phyloP scores from a whole-genome alignment of 2,797 vertebrate species.

The Rallus crepitans region DNA sequence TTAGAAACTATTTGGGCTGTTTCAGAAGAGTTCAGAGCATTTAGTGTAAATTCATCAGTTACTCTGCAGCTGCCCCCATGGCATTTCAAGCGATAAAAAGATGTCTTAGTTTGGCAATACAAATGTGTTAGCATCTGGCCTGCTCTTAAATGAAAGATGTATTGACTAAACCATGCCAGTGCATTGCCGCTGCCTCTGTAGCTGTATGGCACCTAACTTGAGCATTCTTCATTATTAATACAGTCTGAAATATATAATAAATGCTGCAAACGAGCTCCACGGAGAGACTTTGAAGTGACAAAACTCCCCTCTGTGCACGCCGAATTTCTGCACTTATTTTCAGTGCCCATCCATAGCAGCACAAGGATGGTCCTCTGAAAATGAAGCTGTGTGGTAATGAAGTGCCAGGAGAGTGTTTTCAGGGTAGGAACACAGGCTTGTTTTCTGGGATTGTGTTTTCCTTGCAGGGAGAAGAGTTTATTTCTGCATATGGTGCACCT shows the following conservation, averaged over 20 bases:
- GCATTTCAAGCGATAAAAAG: conserved; percentile 67
- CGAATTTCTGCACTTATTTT: not conserved
- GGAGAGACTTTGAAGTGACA: not conserved
- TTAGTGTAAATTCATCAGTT: conserved; percentile 62
- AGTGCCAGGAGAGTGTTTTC: not conserved
- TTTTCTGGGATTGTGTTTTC: not conserved
- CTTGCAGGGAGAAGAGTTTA: not conserved
- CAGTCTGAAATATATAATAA: not conserved
- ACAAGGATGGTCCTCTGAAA: not conserved
- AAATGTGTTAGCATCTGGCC: conserved; percentile 40
- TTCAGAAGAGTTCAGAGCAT: not conserved
- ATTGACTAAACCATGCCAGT: conserved; percentile 2
- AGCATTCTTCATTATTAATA: conserved; percentile 6
- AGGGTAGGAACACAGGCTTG: not conserved
- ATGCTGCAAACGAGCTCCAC: not conserved
- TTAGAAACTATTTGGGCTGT: not conserved
- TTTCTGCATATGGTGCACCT: not conserved
- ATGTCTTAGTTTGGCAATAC: conserved; percentile 47
- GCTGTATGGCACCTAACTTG: not conserved
- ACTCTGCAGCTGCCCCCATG: not conserved
- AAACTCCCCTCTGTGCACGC: not conserved
- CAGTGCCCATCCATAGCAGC: accelerated
- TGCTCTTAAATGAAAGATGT: conserved; percentile 50
- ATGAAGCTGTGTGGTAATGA: accelerated
- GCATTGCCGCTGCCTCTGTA: not conserved